These are phyloP conservation scores for Aporophyla nigra DNA, from an alignment of 2,888 invertebrate genomes.

Conservation along the genomic window DNA sequence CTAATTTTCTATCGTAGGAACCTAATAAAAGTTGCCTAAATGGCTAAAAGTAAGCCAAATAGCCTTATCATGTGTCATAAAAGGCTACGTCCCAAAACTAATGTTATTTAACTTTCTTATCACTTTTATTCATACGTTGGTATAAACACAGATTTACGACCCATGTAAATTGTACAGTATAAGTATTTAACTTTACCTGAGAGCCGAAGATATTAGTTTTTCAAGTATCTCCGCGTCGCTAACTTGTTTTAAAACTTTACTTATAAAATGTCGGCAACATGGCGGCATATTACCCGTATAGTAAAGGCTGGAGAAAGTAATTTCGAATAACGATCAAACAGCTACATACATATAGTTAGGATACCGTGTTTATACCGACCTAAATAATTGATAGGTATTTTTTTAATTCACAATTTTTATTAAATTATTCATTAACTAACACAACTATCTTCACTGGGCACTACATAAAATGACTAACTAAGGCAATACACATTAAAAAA, in stretches of 20 bases:
- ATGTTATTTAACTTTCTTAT: constrained; percentile 39
- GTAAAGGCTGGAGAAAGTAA: constrained; percentile 11
- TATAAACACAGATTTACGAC: constrained; percentile 1
- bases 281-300: constrained; percentile 14
- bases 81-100: constrained; percentile 29
- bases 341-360: background rate
- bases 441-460: too few relatives aligned
- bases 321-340: constrained; percentile 12
- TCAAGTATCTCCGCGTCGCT: constrained; percentile 31
- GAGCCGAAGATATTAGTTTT: constrained; percentile 46
- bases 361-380: too few relatives aligned
- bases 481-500: too few relatives aligned
- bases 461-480: too few relatives aligned
- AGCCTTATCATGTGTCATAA: constrained; percentile 32
- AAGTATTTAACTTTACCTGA: constrained; percentile 31
- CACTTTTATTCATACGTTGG: constrained; percentile 6
- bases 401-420: too few relatives aligned
- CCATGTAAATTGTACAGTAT: constrained; percentile 1
- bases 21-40: constrained; percentile 9
- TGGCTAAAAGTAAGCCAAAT: constrained; percentile 12
- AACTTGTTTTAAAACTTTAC: constrained; percentile 41
- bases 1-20: background rate
- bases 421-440: too few relatives aligned
- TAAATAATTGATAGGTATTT: too few relatives aligned
- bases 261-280: constrained; percentile 39